phyloP scores from a whole-genome alignment of 2,797 vertebrate genomes.

The Sebastes ruberrimus region DNA sequence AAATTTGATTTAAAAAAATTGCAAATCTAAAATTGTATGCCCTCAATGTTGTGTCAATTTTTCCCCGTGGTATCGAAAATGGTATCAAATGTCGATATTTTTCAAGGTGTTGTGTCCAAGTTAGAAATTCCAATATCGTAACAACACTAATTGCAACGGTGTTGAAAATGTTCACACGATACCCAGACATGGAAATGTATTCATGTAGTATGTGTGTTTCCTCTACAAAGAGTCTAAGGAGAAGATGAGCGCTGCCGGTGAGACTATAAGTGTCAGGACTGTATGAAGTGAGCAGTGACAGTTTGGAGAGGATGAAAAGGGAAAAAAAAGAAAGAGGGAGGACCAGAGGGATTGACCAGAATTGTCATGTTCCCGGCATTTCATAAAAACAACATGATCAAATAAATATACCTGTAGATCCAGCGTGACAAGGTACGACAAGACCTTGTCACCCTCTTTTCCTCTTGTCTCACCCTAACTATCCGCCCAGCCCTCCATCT shows the following conservation, averaged over 20 bases:
- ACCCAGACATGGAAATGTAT: background rate
- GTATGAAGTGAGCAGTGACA: background rate
- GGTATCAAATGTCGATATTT: too few relatives aligned
- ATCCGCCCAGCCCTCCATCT: constrained; percentile 32
- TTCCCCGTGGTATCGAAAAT: background rate
- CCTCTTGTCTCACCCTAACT: background rate
- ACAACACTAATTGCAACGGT: background rate
- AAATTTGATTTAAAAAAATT: too few relatives aligned
- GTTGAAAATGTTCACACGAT: background rate
- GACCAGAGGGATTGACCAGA: background rate
- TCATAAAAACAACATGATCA: background rate
- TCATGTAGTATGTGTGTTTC: background rate
- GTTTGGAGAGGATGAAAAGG: background rate
- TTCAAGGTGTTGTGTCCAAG: background rate
- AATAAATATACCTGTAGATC: background rate
- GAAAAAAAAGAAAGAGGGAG: background rate
- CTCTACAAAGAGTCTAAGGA: background rate
- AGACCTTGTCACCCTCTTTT: background rate
- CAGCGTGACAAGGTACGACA: background rate
- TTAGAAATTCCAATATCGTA: too few relatives aligned
- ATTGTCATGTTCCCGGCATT: background rate
- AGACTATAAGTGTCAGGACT: background rate
- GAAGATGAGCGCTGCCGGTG: background rate
- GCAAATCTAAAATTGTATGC: too few relatives aligned
- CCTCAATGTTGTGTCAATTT: too few relatives aligned